Evolutionary conservation across 2,888 invertebrate genomes (phyloP).

Genomic region (Volucella bombylans): DNA sequence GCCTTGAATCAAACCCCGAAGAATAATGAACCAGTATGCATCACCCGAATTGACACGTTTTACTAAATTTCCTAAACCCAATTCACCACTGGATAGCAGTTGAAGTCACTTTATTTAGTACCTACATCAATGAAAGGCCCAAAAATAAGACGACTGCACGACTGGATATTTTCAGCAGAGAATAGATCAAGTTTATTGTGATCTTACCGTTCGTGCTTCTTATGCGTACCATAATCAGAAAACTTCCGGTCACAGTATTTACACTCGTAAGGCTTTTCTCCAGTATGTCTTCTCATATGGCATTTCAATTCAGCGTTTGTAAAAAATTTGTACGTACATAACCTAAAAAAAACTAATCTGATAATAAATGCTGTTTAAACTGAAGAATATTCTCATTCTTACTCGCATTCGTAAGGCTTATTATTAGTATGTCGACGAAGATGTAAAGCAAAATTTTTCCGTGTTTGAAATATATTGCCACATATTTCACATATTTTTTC

Average conservation of each 20-base stretch:
- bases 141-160: too few relatives aligned
- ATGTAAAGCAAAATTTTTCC: constrained; percentile 41
- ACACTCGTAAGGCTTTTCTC: constrained; percentile 66
- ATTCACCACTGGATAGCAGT: too few relatives aligned
- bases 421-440: constrained; percentile 56
- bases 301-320: constrained; percentile 56
- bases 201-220: constrained; percentile 63
- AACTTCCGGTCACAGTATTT: constrained; percentile 53
- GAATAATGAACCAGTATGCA: too few relatives aligned
- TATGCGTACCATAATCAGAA: constrained; percentile 55
- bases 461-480: constrained; percentile 48
- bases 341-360: constrained; percentile 10
- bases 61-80: too few relatives aligned
- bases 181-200: neutral
- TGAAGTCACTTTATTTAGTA: too few relatives aligned
- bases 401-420: constrained; percentile 68
- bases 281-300: constrained; percentile 65
- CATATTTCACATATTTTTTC: constrained; percentile 56
- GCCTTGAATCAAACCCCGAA: too few relatives aligned
- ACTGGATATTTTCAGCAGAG: too few relatives aligned
- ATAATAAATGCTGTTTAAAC: neutral
- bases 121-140: too few relatives aligned
- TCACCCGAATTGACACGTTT: too few relatives aligned
- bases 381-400: neutral
- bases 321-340: constrained; percentile 48